phyloP scores from a whole-genome alignment of 2,113 vertebrate genomes.

The Hippolais icterina region DNA sequence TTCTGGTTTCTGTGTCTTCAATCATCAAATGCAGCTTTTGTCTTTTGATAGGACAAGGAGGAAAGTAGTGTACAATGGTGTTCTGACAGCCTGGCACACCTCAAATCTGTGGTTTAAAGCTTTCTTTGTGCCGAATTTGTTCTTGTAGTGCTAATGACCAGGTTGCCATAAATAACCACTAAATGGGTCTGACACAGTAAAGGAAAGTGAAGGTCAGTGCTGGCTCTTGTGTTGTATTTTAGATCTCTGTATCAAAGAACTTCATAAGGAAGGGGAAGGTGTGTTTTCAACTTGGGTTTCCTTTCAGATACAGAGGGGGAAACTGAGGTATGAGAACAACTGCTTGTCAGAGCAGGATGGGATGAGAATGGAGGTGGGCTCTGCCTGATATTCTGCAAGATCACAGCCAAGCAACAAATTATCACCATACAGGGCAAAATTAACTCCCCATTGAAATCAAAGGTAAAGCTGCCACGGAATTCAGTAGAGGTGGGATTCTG shows the following conservation, averaged over 20 bases:
- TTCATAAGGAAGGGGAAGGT: background rate
- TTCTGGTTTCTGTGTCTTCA: constrained; percentile 46
- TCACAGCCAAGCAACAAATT: background rate
- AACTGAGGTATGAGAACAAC: background rate
- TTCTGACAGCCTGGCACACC: constrained; percentile 19
- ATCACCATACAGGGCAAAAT: background rate
- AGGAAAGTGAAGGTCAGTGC: background rate
- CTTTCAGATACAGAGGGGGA: background rate
- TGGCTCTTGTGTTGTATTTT: background rate
- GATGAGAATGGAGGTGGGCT: background rate
- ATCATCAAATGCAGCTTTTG: constrained; percentile 47
- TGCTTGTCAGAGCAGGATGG: background rate
- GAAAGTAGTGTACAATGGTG: constrained; percentile 34
- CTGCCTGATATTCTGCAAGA: background rate
- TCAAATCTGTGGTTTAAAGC: constrained; percentile 31
- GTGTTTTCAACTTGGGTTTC: background rate
- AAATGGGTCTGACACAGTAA: background rate
- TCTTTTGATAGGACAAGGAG: constrained; percentile 16
- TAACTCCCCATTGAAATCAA: background rate
- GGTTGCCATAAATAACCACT: constrained; percentile 52
- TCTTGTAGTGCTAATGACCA: constrained; percentile 54
- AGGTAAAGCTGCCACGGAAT: background rate
- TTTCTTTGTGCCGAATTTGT: constrained; percentile 44
- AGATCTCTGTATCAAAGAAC: constrained; percentile 29
- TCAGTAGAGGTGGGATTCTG: background rate